Base-by-base conservation (phyloP, 2,113 vertebrate genomes). In the Pandion haliaetus region DNA sequence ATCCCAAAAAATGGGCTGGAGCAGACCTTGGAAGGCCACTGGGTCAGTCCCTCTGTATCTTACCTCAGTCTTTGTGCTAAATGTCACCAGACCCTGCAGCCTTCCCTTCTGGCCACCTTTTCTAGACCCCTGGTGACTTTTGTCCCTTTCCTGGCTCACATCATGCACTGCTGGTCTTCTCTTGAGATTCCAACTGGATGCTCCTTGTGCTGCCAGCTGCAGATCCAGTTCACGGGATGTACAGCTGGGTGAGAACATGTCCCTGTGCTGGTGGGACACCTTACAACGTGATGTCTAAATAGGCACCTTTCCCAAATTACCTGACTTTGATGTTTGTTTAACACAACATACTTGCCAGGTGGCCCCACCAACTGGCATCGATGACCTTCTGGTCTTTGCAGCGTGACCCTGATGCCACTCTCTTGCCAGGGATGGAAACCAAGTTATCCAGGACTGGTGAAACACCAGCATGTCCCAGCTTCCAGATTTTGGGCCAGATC, bases 361-460 rank as follows among this genome's bases (percentile, higher is more conserved):
- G 26, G 16, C 40, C 65, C 15, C 58, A 1, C 4, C 0, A 0
- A 2, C 6, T 1, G 12, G 8, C 62, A 7, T 16, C 1, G 0
- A 0, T 29, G 87, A 4, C 47, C 42, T 12, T 5, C 49, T n/a
- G 57, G 9, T 4, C 62, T 3, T 2, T 4, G 49, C 61, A 5
- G 17, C 0, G 4, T 11, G 23, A 19, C 32, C 38, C 0, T 4
- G 28, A 12, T 17, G 78, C 7, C 70, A 1, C 11, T 24, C 2
- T 0, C 14, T 3, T 3, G 31, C 44, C 86, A 12, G 13, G 38
- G 44, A 14, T 49, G 28, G 21, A 28, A 1, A 26, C 25, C 61
- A 77, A 3, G 18, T 3, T 0, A 6, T 9, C 58, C 42, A 6
- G 88, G 24, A 12, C 65, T 25, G 49, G 20, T 0, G 24, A 50